Evolutionary conservation across 2,113 vertebrate species (phyloP).

Genomic region (Motacilla alba): DNA sequence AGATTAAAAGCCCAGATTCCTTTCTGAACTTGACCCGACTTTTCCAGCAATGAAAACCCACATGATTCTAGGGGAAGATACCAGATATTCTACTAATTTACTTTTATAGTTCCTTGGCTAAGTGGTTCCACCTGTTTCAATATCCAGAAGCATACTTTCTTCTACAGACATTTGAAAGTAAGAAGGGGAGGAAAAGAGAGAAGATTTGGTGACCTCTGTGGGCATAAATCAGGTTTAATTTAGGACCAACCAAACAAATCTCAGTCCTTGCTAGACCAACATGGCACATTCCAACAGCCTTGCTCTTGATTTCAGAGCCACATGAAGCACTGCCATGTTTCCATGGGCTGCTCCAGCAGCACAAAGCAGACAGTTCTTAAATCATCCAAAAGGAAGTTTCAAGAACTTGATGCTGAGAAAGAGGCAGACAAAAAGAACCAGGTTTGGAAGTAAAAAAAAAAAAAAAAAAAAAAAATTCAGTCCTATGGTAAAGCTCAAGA

Average conservation of each 20-base stretch:
- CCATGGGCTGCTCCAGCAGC: not conserved
- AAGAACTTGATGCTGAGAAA: not conserved
- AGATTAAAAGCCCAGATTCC: not conserved
- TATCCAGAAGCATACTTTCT: not conserved
- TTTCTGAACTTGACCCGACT: not conserved
- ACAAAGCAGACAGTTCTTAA: not conserved
- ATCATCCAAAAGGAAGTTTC: not conserved
- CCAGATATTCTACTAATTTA: not conserved
- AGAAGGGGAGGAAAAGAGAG: fast-evolving
- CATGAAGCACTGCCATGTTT: conserved; percentile 21
- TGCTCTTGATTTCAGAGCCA: not conserved
- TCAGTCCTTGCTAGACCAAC: not conserved
- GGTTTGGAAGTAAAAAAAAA: not conserved
- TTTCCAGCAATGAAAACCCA: not conserved
- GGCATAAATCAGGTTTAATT: not conserved
- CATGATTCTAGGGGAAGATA: not conserved
- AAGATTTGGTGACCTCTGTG: not conserved
- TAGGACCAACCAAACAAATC: not conserved
- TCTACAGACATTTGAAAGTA: not conserved
- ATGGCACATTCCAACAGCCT: not conserved
- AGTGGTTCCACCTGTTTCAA: not conserved
- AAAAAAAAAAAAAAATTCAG: not conserved
- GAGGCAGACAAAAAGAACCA: not conserved
- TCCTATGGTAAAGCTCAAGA: not conserved
- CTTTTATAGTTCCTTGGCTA: not conserved